Evolutionary conservation across 1,140 invertebrate genomes (phyloP).

Genomic region (Heliothis virescens): DNA sequence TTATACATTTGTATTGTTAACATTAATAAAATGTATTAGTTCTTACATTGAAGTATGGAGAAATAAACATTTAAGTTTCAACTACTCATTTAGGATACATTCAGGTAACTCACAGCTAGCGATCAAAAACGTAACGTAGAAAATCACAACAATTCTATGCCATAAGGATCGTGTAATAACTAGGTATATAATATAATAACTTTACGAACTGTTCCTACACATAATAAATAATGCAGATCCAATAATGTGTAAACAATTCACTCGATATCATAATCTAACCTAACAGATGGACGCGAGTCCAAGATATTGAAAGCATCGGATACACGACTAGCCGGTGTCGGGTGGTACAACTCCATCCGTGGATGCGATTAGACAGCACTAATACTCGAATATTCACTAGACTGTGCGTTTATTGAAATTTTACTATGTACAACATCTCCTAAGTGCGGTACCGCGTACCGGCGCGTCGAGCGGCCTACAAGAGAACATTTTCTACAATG

Average conservation of each 20-base stretch:
- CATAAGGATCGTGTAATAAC: conserved; percentile 66
- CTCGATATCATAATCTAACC: conserved; percentile 64
- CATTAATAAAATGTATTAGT: conserved; percentile 33
- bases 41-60: conserved; percentile 28
- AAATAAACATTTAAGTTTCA: conserved; percentile 46
- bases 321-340: conserved; percentile 69
- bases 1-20: conserved; percentile 22
- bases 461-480: conserved; percentile 66
- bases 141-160: conserved; percentile 65
- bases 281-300: conserved; percentile 74
- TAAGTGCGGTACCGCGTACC: conserved; percentile 66
- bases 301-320: conserved; percentile 76
- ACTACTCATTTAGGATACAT: conserved; percentile 47
- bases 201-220: conserved; percentile 66
- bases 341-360: conserved; percentile 75
- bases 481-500: conserved; percentile 67
- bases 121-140: conserved; percentile 70
- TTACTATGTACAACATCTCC: conserved; percentile 77
- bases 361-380: conserved; percentile 81
- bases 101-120: conserved; percentile 69
- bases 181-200: conserved; percentile 62
- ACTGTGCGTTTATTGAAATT: conserved; percentile 85
- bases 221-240: conserved; percentile 65
- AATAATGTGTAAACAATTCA: conserved; percentile 70
- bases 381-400: conserved; percentile 84